These are phyloP conservation scores for Hymenochirus boettgeri DNA, from an alignment of 2,113 vertebrate species.

Conservation along the genomic window DNA sequence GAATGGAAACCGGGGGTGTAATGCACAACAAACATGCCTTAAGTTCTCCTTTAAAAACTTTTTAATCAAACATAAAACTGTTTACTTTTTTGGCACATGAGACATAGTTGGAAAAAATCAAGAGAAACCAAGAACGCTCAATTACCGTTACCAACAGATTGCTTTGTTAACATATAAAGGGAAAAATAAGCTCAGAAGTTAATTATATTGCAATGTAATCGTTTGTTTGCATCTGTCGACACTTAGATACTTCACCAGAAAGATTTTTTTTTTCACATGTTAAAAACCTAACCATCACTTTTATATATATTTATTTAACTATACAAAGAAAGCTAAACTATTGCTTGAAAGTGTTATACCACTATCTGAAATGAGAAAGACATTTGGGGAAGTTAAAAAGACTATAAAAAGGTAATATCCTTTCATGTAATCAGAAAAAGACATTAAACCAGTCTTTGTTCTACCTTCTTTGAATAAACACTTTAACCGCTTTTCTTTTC, in stretches of 20 bases:
- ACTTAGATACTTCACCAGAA: constrained; percentile 36
- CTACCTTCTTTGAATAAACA: too few species aligned
- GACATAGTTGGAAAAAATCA: constrained; percentile 13
- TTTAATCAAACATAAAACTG: too few species aligned
- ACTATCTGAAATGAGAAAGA: constrained; percentile 18
- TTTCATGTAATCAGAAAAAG: constrained; percentile 11
- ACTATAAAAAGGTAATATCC: not conserved
- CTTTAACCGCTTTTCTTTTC: too few species aligned
- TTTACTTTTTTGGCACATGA: too few species aligned
- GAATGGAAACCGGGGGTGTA: too few species aligned
- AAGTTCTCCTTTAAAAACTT: too few species aligned
- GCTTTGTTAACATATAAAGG: constrained; percentile 34
- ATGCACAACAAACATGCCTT: too few species aligned
- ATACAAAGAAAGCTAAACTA: not conserved
- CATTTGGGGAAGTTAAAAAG: constrained; percentile 2
- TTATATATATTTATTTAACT: constrained; percentile 1
- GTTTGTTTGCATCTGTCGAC: constrained; percentile 40
- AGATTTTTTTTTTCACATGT: constrained; percentile 30
- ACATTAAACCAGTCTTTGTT: too few species aligned
- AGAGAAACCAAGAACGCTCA: constrained; percentile 21
- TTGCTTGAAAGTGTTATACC: constrained; percentile 14
- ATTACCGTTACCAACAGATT: constrained; percentile 40
- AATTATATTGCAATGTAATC: constrained; percentile 43
- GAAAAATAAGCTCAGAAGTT: constrained; percentile 35
- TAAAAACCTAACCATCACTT: constrained; percentile 32